Conservation (phyloP, 2,113 vertebrate species). For the Podocnemis expansa region DNA sequence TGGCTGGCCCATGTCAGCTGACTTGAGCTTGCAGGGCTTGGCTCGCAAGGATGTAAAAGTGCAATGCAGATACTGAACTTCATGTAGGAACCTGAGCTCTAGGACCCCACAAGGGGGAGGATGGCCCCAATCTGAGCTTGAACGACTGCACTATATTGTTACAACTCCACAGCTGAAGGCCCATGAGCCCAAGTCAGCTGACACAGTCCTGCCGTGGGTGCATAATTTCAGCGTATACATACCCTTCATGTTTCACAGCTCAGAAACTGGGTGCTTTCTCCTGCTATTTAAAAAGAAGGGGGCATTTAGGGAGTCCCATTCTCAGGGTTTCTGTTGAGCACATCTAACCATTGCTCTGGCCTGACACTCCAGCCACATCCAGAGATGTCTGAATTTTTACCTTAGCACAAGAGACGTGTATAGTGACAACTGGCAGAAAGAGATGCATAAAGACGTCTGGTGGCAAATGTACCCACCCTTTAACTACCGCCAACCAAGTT, state of each 20-base stretch:
- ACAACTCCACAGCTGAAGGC: neutral
- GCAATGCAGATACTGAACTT: neutral
- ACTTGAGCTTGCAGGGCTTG: neutral
- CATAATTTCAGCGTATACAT: neutral
- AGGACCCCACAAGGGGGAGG: neutral
- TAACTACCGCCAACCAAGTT: conserved; percentile 63
- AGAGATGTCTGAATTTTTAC: conserved; percentile 38
- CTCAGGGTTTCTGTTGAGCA: conserved; percentile 33
- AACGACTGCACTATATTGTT: neutral
- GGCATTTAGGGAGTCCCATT: conserved; percentile 44
- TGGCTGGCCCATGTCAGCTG: neutral
- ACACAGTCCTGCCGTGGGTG: neutral
- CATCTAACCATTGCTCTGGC: conserved; percentile 28
- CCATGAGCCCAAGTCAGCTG: neutral
- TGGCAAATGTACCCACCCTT: conserved; percentile 68
- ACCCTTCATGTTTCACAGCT: neutral
- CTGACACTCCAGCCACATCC: conserved; percentile 52
- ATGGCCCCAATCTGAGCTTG: neutral
- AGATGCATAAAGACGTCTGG: neutral
- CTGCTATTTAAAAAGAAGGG: conserved; percentile 35
- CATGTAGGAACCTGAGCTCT: neutral
- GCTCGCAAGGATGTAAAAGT: neutral
- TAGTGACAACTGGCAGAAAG: conserved; percentile 65
- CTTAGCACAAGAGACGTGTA: conserved; percentile 32
- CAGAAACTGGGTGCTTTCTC: conserved; percentile 17